Base-by-base conservation (phyloP, 2,888 invertebrate species). In the Agrotis ipsilon region DNA sequence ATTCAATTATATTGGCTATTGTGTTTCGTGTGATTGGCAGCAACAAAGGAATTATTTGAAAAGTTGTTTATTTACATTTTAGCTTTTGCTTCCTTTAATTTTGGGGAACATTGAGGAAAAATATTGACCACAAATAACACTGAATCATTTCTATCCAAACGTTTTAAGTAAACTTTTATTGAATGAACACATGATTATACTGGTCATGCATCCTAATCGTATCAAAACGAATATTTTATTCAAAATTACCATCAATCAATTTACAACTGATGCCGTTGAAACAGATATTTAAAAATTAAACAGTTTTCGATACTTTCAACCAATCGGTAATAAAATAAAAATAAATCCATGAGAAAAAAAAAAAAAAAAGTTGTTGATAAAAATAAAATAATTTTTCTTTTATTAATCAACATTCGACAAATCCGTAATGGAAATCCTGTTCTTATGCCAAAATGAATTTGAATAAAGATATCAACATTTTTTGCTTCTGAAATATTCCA, bases 21-120 rank as follows among this genome's bases (percentile, higher is more conserved):
- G 32, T 49, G 52, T 49, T 72, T 59, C 74, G 78, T 78, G 72
- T 78, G 72, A 75, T 78, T 54, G 78, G 6, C 45, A 49, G 39
- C 48, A 62, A 75, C 62, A 78, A 59, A 59, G 72, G 72, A 78
- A 78, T 75, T 52, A 78, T 32, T 48, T 62, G 39, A 45, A 71
- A 70, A 62, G 43, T 58, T 49, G 32, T 58, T 70, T 74, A 71
- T 62, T 77, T 61, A 78, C 46, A 58, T n/a, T 78, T 51, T 52
- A 24, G 49, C 45, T 67, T 19, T 24, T 18, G 32, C 18, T 48
- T 48, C 9, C 14, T 18, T 11, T 43, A 48, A 62, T 70, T 52
- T 32, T 39, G 39, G 39, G 27, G 24, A 9, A 45, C 14, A n/a
- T 46, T 32, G 21, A 49, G 39, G 27, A 63, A 59, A 65, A 61